Conservation (phyloP, 2,113 vertebrate species). For the Odocoileus virginianus region DNA sequence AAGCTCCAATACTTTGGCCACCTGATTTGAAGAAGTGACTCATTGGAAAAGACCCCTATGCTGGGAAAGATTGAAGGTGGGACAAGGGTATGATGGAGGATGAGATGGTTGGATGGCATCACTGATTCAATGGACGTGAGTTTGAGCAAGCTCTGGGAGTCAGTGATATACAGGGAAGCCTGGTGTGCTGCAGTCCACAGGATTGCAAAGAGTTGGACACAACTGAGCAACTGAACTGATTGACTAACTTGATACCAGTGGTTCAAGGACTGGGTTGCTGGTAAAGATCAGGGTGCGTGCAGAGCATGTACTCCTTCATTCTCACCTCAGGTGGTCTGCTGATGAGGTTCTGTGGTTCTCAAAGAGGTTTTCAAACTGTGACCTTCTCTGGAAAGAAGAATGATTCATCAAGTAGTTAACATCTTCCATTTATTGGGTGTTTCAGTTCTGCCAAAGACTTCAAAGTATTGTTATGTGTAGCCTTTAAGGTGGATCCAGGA, state of each 20-base stretch:
- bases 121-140: neutral
- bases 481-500: neutral
- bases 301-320: neutral
- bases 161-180: neutral
- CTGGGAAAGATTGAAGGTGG: neutral
- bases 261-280: neutral
- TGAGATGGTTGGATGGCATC: neutral
- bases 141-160: neutral
- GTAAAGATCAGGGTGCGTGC: neutral
- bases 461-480: neutral
- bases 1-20: neutral
- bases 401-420: neutral
- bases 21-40: neutral
- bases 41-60: neutral
- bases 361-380: neutral
- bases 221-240: neutral
- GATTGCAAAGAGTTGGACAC: neutral
- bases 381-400: neutral
- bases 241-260: neutral
- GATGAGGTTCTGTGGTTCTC: neutral
- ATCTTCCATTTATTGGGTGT: neutral
- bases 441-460: neutral
- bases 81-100: fast-evolving
- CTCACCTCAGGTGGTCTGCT: neutral
- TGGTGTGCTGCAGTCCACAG: neutral